Evolutionary conservation across 2,888 invertebrate species (phyloP).

Genomic region (Anaspis maculata): DNA sequence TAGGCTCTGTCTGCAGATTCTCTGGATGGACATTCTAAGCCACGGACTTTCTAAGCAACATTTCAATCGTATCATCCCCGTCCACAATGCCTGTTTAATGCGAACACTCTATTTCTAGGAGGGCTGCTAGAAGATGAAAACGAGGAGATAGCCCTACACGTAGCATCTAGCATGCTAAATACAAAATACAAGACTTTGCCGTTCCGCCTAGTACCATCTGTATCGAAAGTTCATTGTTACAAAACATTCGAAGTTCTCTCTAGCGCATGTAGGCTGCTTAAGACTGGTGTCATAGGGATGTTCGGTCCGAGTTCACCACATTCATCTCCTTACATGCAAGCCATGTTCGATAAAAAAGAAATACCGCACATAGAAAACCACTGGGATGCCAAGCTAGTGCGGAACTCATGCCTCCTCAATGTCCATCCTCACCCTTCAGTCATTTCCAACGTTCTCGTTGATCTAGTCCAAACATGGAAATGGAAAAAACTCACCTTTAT

Average conservation of each 20-base stretch:
- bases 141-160: slow-evolving; percentile 21
- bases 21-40: too few relatives aligned
- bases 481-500: slow-evolving; percentile 80
- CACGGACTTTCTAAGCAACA: too few relatives aligned
- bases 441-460: slow-evolving; percentile 50
- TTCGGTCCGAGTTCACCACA: slow-evolving; percentile 18
- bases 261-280: slow-evolving; percentile 14
- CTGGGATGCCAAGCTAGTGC: slow-evolving; percentile 16
- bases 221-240: slow-evolving; percentile 14
- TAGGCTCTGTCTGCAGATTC: too few relatives aligned
- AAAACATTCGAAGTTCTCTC: slow-evolving; percentile 18
- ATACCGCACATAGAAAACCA: slow-evolving; percentile 30
- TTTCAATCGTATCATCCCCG: too few relatives aligned
- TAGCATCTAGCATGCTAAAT: slow-evolving; percentile 19
- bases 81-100: too few relatives aligned
- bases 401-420: slow-evolving; percentile 20
- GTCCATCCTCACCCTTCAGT: slow-evolving; percentile 15
- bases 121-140: slow-evolving; percentile 22
- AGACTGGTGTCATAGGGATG: slow-evolving; percentile 14
- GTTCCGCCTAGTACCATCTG: slow-evolving; percentile 17
- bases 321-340: slow-evolving; percentile 14
- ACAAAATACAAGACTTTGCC: slow-evolving; percentile 13
- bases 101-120: too few relatives aligned
- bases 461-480: slow-evolving; percentile 59
- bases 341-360: slow-evolving; percentile 16